Percentiles rank a stretch among this genome's conserved stretches.
Evolutionary conservation across 1,140 invertebrate genomes (phyloP).

Genomic region (Aethina tumida): DNA sequence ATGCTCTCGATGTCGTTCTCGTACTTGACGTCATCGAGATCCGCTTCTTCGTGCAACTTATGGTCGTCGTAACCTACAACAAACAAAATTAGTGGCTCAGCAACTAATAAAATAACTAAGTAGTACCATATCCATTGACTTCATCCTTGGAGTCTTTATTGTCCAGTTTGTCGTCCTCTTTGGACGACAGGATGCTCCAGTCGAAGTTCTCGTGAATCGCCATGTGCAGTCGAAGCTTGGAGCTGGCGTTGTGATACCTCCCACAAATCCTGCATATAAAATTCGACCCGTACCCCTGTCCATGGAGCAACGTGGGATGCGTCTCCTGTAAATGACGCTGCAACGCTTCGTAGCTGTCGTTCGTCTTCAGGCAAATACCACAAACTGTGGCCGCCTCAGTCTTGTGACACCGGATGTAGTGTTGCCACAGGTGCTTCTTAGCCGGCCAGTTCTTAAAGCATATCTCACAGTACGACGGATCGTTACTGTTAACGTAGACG

Average conservation of each 20-base stretch:
- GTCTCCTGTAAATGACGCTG: constrained; percentile 42
- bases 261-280: constrained; percentile 51
- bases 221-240: constrained; percentile 47
- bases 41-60: too few relatives aligned
- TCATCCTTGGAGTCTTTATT: constrained; percentile 29
- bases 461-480: constrained; percentile 41
- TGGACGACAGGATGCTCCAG: constrained; percentile 19
- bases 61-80: too few relatives aligned
- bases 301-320: constrained; percentile 41
- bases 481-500: constrained; percentile 34
- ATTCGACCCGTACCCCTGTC: constrained; percentile 44
- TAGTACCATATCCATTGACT: too few relatives aligned
- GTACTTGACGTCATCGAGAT: too few relatives aligned
- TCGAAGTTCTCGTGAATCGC: constrained; percentile 46
- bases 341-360: constrained; percentile 40
- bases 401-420: constrained; percentile 49
- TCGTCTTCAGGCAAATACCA: constrained; percentile 49
- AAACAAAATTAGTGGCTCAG: too few relatives aligned
- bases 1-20: constrained; percentile 12
- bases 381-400: constrained; percentile 47
- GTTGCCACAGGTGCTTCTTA: constrained; percentile 53
- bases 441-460: constrained; percentile 51
- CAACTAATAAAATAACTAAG: too few relatives aligned
- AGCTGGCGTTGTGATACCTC: constrained; percentile 49
- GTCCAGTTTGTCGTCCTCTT: constrained; percentile 13